phyloP scores from a whole-genome alignment of 2,797 vertebrate species.

The Menidia menidia region DNA sequence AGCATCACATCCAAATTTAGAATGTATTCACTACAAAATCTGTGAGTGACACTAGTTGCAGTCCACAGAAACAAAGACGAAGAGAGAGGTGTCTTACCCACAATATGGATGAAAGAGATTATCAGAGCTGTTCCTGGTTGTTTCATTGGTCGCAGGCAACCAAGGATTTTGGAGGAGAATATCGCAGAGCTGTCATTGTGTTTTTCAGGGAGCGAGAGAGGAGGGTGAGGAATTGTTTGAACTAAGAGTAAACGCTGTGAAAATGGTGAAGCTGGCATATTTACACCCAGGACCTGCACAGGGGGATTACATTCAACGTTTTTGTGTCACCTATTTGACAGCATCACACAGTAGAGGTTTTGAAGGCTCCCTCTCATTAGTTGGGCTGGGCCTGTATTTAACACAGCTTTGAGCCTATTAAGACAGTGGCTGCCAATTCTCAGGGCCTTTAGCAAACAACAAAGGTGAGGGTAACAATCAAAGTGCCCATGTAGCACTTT shows the following conservation, averaged over 20 bases:
- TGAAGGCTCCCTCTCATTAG: slow-evolving; percentile 78
- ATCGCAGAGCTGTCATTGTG: slow-evolving; percentile 77
- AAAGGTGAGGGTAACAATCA: slow-evolving; percentile 68
- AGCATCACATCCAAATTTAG: slow-evolving; percentile 46
- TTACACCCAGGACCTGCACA: slow-evolving; percentile 76
- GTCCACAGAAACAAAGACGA: slow-evolving; percentile 65
- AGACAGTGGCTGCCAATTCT: slow-evolving; percentile 74
- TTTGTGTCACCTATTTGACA: slow-evolving; percentile 79
- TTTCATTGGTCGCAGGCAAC: slow-evolving; percentile 70
- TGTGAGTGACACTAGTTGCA: slow-evolving; percentile 69
- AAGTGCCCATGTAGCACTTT: slow-evolving; percentile 53
- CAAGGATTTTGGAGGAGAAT: slow-evolving; percentile 67
- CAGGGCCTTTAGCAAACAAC: slow-evolving; percentile 67
- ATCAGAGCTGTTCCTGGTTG: slow-evolving; percentile 77
- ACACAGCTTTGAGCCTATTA: slow-evolving; percentile 75
- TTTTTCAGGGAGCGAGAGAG: slow-evolving; percentile 53
- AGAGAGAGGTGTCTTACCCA: slow-evolving; percentile 66
- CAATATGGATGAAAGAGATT: slow-evolving; percentile 71
- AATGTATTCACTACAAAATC: slow-evolving; percentile 39
- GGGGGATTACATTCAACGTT: slow-evolving; percentile 72
- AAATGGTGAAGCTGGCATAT: slow-evolving; percentile 82
- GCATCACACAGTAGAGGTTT: slow-evolving; percentile 72
- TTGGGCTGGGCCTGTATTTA: slow-evolving; percentile 68
- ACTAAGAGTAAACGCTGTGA: slow-evolving; percentile 78
- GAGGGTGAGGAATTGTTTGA: slow-evolving; percentile 74